Evolutionary conservation across 2,113 vertebrate genomes (phyloP), one percentile per base, ranked within the genome.

Genomic region (Eurypyga helias): DNA sequence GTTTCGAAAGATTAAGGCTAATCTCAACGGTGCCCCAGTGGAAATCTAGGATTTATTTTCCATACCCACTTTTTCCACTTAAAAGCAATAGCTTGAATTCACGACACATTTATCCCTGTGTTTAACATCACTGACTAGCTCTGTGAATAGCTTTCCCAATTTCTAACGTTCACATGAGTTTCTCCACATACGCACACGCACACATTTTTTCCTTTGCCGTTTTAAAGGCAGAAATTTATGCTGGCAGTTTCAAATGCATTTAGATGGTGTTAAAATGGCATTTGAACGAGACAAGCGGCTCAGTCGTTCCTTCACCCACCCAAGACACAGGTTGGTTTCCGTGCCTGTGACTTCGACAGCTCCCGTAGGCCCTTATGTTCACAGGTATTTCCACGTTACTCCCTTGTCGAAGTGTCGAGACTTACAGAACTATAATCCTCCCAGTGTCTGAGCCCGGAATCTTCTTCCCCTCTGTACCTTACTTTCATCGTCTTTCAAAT

Each of bases 11-110:
- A 61, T 87, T 41, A 79, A 65, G 71, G 69, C 58, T 86, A 41
- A 94, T 57, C 93, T 87, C 46, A 88, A 7, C 45, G 36, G n/a
- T 1, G 26, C n/a, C 60, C 78, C 10, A 3, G 71, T 46, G 76
- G 72, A 93, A 95, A 87, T 54, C 33, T 34, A 31, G 92, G 89
- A 65, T 96, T 97, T 87, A 67, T 91, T 84, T 89, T 55, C 79
- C 93, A 54, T 33, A 13, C 54, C 58, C 55, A 4, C 38, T 80
- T 78, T 46, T 73, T 26, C 45, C 76, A 60, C 41, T 66, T 48
- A 61, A 76, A 89, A 95, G 88, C 78, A 57, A 54, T 9, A 33
- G 49, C 66, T 60, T 21, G 64, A 46, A 85, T 89, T 78, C 79
- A 20, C 3, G 1, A 9, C 29, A 8, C 87, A 18, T 88, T 83